Conservation (phyloP, 2,113 vertebrate species). For the Ammospiza caudacuta region DNA sequence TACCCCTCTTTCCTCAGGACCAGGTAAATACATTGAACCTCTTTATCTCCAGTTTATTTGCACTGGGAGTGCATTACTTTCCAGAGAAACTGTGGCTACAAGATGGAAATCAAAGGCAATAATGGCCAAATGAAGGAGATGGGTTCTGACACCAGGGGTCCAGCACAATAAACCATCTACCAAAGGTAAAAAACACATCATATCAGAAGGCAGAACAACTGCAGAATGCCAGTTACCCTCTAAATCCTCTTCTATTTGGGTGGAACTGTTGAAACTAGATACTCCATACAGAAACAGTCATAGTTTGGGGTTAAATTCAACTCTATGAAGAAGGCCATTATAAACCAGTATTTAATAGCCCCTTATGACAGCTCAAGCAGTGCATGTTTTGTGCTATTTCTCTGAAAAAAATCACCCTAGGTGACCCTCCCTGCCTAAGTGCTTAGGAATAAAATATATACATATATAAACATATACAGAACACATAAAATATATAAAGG, state of each 20-base stretch:
- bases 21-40: not conserved
- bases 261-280: not conserved
- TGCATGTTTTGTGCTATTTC: not conserved
- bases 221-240: not conserved
- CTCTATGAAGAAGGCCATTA: not conserved
- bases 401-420: not conserved
- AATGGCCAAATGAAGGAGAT: not conserved
- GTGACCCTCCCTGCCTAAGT: not conserved
- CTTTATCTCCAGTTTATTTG: slow-evolving; percentile 44
- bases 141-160: not conserved
- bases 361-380: not conserved
- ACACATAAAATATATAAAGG: not conserved
- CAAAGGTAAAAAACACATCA: not conserved
- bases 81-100: slow-evolving; percentile 5
- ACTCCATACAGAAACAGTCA: not conserved
- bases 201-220: not conserved
- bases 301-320: not conserved
- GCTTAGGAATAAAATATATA: not conserved
- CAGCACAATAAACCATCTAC: not conserved
- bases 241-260: not conserved
- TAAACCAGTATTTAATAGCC: not conserved
- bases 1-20: not conserved
- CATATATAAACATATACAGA: too few relatives aligned
- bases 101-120: not conserved
- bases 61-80: not conserved